Conservation (phyloP, 2,888 invertebrate genomes). For the Agrochola lota region DNA sequence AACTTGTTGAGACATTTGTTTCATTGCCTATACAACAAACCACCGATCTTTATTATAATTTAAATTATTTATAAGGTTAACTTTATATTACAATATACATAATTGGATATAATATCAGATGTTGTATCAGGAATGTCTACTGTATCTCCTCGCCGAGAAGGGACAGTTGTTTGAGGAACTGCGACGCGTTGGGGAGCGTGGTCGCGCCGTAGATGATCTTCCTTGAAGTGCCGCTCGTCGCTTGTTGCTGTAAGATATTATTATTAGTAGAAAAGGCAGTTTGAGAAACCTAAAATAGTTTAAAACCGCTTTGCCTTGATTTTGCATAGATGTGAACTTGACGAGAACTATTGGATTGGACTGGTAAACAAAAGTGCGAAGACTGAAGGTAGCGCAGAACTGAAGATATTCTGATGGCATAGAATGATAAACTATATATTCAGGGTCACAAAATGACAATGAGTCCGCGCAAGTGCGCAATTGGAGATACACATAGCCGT, state of each 20-base stretch:
- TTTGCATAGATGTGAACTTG: not conserved
- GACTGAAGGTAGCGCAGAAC: not conserved
- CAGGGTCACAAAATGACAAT: not conserved
- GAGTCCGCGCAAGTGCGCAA: not conserved
- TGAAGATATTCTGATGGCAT: not conserved
- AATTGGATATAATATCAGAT: slow-evolving; percentile 52
- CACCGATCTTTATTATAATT: slow-evolving; percentile 69
- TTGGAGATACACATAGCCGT: not conserved
- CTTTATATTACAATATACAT: slow-evolving; percentile 69
- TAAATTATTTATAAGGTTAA: slow-evolving; percentile 67
- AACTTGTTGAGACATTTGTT: slow-evolving; percentile 89
- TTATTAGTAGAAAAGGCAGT: not conserved
- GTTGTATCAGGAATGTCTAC: slow-evolving; percentile 80
- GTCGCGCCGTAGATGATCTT: slow-evolving; percentile 98
- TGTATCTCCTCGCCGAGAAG: slow-evolving; percentile 94
- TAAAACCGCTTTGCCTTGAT: not conserved
- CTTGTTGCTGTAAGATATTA: slow-evolving; percentile 91
- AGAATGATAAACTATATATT: not conserved
- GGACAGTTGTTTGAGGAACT: slow-evolving; percentile 98
- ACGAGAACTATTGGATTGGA: not conserved
- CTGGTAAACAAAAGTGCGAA: not conserved
- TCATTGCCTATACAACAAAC: slow-evolving; percentile 75
- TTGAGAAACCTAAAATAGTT: not conserved
- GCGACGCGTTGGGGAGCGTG: slow-evolving; percentile 97
- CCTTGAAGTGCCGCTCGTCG: slow-evolving; percentile 92